Conservation (phyloP, 2,113 vertebrate genomes). For the Myiozetetes cayanensis region DNA sequence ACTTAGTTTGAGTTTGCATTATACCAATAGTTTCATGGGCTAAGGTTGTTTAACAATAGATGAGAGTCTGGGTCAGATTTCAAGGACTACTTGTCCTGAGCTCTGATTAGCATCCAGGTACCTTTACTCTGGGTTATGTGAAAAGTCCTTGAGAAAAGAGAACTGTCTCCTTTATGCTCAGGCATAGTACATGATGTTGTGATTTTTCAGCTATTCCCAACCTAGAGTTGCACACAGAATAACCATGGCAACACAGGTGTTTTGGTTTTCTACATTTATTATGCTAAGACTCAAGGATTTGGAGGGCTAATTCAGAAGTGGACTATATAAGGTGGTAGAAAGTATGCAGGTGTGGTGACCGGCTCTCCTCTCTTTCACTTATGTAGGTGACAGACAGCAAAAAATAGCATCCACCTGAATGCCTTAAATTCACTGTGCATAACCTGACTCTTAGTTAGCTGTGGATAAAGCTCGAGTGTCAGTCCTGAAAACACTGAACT, state of each 20-base stretch:
- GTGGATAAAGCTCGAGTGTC: neutral
- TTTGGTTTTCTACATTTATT: neutral
- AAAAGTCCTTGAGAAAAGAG: neutral
- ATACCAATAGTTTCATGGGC: neutral
- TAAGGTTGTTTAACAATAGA: neutral
- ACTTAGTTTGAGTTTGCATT: neutral
- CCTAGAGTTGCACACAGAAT: neutral
- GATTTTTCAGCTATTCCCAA: neutral
- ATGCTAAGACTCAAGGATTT: neutral
- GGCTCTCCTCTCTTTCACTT: neutral
- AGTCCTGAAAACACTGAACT: neutral
- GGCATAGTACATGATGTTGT: neutral
- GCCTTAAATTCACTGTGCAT: neutral
- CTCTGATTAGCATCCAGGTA: neutral
- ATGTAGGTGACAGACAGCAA: neutral
- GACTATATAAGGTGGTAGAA: neutral
- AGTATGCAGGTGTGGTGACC: neutral
- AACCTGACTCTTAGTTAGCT: neutral
- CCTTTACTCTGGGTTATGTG: neutral
- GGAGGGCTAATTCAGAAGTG: neutral
- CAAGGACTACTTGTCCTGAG: neutral
- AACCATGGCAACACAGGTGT: neutral
- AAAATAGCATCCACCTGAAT: neutral
- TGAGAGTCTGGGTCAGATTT: neutral
- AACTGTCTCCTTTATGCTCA: neutral